Evolutionary conservation across 2,113 vertebrate species (phyloP), one percentile per base, ranked within the genome.

Genomic region (Probosciger aterrimus): DNA sequence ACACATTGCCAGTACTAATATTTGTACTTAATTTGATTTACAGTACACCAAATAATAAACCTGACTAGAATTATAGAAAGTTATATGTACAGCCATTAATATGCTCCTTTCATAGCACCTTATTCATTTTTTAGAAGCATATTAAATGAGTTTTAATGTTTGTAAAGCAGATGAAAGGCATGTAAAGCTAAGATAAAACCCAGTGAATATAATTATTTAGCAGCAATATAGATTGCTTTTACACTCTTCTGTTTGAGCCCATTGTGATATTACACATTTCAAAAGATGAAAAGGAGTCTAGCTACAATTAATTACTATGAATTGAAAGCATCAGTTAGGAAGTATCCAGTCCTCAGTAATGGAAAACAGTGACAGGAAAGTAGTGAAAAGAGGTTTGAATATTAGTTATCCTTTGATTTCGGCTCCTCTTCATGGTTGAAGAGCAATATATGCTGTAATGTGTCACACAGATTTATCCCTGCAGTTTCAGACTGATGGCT

Each of bases 301-400:
- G 95, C 95, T 98, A 97, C 97, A 98, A 98, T 98, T 98, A 98
- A 98, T 98, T 98, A 97, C 95, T 93, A 68, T 90, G 96, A 98
- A 98, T 96, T 96, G 97, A 98, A 97, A 97, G 95, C 97, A 98
- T 96, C 97, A 98, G 96, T 98, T 98, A 98, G 95, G 97, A 97
- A 80, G 53, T 82, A 86, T 91, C 35, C 14, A 53, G 65, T 85
- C 49, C 57, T 85, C 84, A 46, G 75, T 91, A 91, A 92, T 55
- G 47, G 75, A 59, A 93, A 86, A 53, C 30, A 81, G 44, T 60
- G 90, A 64, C 55, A 52, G 55, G 75, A 82, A 57, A 67, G 63
- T 13, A 81, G 33, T 15, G 63, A 28, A 62, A 43, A 86, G 82
- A 20, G 27, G 33, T 64, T 86, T 65, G 67, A 43, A 18, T 64